A percentile compares a stretch with the other conserved stretches of the same genome.
Conservation (phyloP, 2,113 vertebrate genomes). For the Cyphomyrus discorhynchus region DNA sequence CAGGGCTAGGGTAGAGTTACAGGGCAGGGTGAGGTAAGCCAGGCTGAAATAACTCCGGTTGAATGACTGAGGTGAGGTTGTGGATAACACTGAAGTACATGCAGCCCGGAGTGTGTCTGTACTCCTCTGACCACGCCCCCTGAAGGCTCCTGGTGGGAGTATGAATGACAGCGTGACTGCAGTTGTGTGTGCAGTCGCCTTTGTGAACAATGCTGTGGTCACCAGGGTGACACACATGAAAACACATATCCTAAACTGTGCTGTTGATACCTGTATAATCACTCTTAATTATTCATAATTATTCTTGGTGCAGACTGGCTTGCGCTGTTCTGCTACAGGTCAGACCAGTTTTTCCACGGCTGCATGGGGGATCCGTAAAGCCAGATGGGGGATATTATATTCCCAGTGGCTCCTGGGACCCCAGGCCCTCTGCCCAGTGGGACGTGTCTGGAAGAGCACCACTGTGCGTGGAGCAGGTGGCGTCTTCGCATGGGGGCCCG, state of each 20-base stretch:
- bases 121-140: neutral
- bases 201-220: neutral
- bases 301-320: neutral
- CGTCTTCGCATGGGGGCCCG: neutral
- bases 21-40: neutral
- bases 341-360: neutral
- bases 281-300: neutral
- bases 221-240: neutral
- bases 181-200: neutral
- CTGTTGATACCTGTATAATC: neutral
- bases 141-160: neutral
- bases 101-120: neutral
- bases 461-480: neutral
- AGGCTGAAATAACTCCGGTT: neutral
- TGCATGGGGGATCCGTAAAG: neutral
- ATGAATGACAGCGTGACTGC: neutral
- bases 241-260: neutral
- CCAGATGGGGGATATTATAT: neutral
- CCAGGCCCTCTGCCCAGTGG: neutral
- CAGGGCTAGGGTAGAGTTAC: neutral
- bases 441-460: neutral
- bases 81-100: neutral
- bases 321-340: neutral
- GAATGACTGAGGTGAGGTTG: neutral
- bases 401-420: neutral